Conservation (phyloP, 1,140 invertebrate species). For the Penaeus indicus region DNA sequence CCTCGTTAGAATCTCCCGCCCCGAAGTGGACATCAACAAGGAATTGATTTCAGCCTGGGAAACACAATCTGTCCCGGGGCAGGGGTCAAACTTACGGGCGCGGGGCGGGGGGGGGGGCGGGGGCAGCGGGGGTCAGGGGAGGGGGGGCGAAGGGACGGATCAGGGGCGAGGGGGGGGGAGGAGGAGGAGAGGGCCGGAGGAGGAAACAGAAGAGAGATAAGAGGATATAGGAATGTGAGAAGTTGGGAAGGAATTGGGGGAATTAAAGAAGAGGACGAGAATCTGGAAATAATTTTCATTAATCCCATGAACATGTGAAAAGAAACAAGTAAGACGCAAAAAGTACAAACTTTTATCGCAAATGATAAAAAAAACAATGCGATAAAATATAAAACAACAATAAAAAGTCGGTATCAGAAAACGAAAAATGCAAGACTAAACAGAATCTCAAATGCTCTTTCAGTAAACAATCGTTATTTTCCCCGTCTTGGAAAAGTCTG, state of each 20-base stretch:
- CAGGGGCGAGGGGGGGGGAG: neutral
- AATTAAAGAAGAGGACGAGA: neutral
- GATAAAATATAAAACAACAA: too few relatives aligned
- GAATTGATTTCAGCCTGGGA: conserved; percentile 59
- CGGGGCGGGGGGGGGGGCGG: neutral
- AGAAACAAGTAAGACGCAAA: too few relatives aligned
- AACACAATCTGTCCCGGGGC: conserved; percentile 46
- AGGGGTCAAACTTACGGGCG: conserved; percentile 15
- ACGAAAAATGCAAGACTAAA: too few relatives aligned
- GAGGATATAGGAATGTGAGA: neutral
- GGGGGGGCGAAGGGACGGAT: neutral
- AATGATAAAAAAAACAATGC: too few relatives aligned
- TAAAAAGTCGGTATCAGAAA: too few relatives aligned
- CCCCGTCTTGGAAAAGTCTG: too few relatives aligned
- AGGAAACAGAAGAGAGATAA: neutral
- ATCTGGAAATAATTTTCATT: too few relatives aligned
- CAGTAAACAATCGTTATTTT: too few relatives aligned
- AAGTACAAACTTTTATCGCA: too few relatives aligned
- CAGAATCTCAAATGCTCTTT: too few relatives aligned
- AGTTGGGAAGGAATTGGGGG: neutral
- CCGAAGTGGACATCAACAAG: conserved; percentile 60
- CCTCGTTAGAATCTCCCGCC: conserved; percentile 49
- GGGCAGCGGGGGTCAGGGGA: neutral
- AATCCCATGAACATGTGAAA: too few relatives aligned
- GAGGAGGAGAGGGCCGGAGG: neutral